Conservation (phyloP, 2,113 vertebrate species). For the Pelecanus crispus region DNA sequence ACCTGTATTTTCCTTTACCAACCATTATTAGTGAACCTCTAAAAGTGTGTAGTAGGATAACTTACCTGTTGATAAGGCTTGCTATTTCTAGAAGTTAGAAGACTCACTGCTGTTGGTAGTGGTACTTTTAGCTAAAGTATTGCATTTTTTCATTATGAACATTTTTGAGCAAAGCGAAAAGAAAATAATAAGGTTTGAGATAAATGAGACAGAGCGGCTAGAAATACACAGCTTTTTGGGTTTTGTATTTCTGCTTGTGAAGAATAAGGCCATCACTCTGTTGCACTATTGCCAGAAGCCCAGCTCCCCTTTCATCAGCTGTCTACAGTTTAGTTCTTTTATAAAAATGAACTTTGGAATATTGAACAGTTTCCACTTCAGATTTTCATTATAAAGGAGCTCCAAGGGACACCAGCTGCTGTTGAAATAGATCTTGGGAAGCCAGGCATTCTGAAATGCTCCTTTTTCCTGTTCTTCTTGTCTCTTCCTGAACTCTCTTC, state of each 20-base stretch:
- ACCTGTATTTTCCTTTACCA: not conserved
- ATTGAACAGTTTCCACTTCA: not conserved
- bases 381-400: slow-evolving; percentile 31
- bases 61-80: not conserved
- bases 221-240: not conserved
- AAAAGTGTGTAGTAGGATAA: not conserved
- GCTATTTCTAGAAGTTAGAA: not conserved
- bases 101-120: not conserved
- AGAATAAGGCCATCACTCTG: not conserved
- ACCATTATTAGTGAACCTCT: not conserved
- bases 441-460: not conserved
- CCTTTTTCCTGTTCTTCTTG: not conserved
- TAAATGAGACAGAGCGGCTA: not conserved
- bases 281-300: not conserved
- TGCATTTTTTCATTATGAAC: not conserved
- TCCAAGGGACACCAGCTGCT: not conserved
- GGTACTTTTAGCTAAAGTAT: not conserved
- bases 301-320: not conserved
- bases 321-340: not conserved
- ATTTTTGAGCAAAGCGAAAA: not conserved
- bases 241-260: not conserved
- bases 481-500: not conserved
- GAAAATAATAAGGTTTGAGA: not conserved
- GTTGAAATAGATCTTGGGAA: slow-evolving; percentile 1
- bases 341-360: slow-evolving; percentile 26